phyloP scores from a whole-genome alignment of 2,113 vertebrate genomes.

The Rhipidura dahli region DNA sequence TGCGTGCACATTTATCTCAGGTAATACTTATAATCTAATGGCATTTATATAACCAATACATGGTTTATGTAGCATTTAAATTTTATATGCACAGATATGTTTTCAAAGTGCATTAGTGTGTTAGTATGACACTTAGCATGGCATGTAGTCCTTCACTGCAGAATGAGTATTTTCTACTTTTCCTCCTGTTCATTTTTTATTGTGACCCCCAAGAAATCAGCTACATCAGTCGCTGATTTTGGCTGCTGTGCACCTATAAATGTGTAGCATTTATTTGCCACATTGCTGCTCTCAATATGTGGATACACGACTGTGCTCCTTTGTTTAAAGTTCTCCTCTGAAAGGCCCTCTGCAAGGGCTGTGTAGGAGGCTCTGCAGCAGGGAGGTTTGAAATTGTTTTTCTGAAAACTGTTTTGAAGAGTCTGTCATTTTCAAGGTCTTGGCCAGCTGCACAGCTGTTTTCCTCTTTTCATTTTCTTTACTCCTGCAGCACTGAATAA shows the following conservation, averaged over 20 bases:
- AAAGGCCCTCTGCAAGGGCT: conserved; percentile 23
- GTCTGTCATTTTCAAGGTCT: conserved; percentile 25
- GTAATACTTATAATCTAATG: neutral
- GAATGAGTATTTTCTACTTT: neutral
- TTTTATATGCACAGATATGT: neutral
- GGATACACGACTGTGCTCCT: neutral
- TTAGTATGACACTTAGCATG: neutral
- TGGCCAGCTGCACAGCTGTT: conserved; percentile 23
- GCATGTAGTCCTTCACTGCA: neutral
- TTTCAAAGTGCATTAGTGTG: conserved; percentile 13
- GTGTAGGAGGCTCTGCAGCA: conserved; percentile 51
- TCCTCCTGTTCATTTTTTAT: neutral
- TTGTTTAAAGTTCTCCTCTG: conserved; percentile 52
- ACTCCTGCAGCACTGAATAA: neutral
- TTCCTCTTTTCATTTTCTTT: conserved; percentile 3
- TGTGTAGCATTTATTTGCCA: conserved; percentile 38
- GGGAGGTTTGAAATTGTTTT: conserved; percentile 24
- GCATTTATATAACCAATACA: neutral
- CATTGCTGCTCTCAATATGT: conserved; percentile 30
- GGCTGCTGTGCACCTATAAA: conserved; percentile 16
- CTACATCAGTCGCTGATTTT: conserved; percentile 41
- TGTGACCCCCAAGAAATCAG: conserved; percentile 23
- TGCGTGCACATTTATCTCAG: neutral
- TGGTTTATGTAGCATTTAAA: neutral
- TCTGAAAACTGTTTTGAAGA: neutral